Base-by-base conservation (phyloP, 2,888 invertebrate species). In the Sericinus montela region DNA sequence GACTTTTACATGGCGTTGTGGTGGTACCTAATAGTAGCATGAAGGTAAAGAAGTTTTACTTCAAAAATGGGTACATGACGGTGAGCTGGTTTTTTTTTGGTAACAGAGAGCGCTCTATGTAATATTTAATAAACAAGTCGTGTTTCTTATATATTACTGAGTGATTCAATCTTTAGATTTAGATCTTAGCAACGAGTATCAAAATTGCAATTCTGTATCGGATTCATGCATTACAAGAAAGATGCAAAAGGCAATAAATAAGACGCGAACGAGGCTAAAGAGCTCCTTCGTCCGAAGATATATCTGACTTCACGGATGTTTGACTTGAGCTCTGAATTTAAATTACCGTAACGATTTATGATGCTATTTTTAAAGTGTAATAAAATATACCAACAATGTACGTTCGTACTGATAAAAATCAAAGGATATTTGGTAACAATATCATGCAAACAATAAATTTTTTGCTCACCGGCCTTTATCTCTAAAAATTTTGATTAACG, bases 321-420 rank as follows among this genome's bases (percentile, higher is more conserved):
- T 35, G 43, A 35, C 34, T 43, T 40, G 14, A 15, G 40, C 29
- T 16, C 35, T 43, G 23, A 35, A 43, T 35, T 43, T 43, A 34
- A 43, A 43, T 43, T 25, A 43, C 34, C 19, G 6, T 13, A 35
- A 35, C 29, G 35, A 43, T 43, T 35, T 34, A 43, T 40, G 40
- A 28, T 28, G 23, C 19, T 25, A 23, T n/a, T 15, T 25, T 40
- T 10, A 8, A 29, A 30, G 9, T 7, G 14, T 15, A 30, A 40
- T 29, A 29, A 29, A 40, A 13, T 14, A 39, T 28, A 39, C 28
- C n/a, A 10, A 30, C 30, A 11, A 30, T 6, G 11, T 30, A 11
- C 30, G 3, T 30, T 6, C 3, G 11, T 30, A 0, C 11, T 7
- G 11, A 6, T 30, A 30, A 13, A 37, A 23, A n/a, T 16, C 16